A percentile compares a stretch with the other conserved stretches of the same genome.
Evolutionary conservation across 1,140 invertebrate species (phyloP).

Genomic region (Trachymyrmex septentrionalis): DNA sequence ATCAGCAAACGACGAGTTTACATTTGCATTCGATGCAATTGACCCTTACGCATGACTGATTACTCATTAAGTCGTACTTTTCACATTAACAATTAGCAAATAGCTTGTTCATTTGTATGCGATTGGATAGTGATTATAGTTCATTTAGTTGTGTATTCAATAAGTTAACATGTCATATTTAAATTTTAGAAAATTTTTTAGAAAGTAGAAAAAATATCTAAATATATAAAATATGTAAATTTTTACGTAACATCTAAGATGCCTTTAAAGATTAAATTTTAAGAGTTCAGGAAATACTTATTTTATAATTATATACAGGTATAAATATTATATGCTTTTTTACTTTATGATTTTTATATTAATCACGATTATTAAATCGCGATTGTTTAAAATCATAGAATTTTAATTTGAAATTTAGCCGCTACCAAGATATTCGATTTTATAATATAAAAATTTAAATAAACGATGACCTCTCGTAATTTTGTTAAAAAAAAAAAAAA

Average conservation of each 20-base stretch:
- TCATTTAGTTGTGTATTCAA: neutral
- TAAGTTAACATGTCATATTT: conserved; percentile 8
- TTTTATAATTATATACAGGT: neutral
- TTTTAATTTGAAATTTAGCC: neutral
- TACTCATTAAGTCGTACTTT: conserved; percentile 53
- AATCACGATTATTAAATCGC: neutral
- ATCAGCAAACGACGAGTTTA: conserved; percentile 50
- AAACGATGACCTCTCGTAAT: neutral
- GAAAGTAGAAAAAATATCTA: no score
- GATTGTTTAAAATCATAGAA: neutral
- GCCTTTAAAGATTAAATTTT: neutral
- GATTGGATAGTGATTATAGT: conserved; percentile 7
- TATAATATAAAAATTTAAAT: neutral
- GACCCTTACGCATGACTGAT: conserved; percentile 43
- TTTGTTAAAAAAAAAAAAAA: neutral
- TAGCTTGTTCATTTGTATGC: conserved; percentile 7
- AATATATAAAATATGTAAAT: no score
- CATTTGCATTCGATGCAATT: conserved; percentile 58
- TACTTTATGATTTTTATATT: neutral
- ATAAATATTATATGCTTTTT: neutral
- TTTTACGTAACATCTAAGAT: neutral
- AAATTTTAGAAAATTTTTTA: neutral
- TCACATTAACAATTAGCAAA: conserved; percentile 53
- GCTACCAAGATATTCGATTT: neutral
- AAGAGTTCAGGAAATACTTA: neutral